phyloP scores from a whole-genome alignment of 2,113 vertebrate species.

The Albula goreensis region DNA sequence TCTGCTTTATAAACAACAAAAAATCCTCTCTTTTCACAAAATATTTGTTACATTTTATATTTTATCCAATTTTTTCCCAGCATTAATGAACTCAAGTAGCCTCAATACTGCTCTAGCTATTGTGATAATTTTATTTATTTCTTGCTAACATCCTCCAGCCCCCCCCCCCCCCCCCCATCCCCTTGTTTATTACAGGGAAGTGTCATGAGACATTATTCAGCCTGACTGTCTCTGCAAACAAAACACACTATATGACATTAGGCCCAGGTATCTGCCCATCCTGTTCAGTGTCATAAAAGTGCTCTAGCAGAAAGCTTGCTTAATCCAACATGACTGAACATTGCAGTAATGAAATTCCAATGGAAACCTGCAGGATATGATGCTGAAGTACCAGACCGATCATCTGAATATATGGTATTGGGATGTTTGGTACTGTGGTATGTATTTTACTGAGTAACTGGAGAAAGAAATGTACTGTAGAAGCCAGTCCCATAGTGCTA shows the following conservation, averaged over 20 bases:
- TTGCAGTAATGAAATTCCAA: background rate
- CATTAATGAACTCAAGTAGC: too few relatives aligned
- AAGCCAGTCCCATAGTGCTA: too few relatives aligned
- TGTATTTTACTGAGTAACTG: background rate
- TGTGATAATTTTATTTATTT: background rate
- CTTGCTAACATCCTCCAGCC: background rate
- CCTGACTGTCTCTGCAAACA: background rate
- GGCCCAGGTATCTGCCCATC: background rate
- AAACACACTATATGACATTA: background rate
- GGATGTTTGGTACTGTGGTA: background rate
- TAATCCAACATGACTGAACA: background rate
- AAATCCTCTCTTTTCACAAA: too few relatives aligned
- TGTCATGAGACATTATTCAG: conserved; percentile 2
- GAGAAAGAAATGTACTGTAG: background rate
- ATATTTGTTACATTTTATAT: too few relatives aligned
- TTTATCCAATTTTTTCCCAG: too few relatives aligned
- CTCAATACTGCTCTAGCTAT: background rate
- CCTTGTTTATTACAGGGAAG: background rate
- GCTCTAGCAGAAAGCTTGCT: background rate
- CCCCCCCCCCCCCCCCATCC: background rate
- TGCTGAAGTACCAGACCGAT: too few relatives aligned
- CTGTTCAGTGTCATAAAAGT: conserved; percentile 4
- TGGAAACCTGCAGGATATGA: too few relatives aligned
- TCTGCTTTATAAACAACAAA: too few relatives aligned
- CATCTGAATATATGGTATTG: too few relatives aligned